phyloP scores from a whole-genome alignment of 2,888 invertebrate genomes.

The Galerucella nymphaeae region DNA sequence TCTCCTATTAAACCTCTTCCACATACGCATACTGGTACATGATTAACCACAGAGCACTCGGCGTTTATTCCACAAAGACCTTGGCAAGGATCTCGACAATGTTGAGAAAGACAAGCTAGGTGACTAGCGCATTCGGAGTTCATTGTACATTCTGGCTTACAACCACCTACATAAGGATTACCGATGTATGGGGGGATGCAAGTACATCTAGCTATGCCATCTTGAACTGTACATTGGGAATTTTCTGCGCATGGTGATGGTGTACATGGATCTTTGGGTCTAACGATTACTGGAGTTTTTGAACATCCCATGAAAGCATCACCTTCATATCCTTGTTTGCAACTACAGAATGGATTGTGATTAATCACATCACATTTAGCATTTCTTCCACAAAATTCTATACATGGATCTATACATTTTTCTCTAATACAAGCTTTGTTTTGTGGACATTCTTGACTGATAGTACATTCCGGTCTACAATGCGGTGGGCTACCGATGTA shows the following conservation, averaged over 20 bases:
- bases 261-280: conserved; percentile 73
- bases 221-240: conserved; percentile 78
- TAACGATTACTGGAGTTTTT: conserved; percentile 60
- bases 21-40: conserved; percentile 86
- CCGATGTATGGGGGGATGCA: conserved; percentile 91
- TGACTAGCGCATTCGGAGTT: conserved; percentile 84
- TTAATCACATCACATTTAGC: conserved; percentile 83
- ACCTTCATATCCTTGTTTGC: conserved; percentile 80
- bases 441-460: conserved; percentile 83
- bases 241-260: conserved; percentile 88
- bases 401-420: conserved; percentile 86
- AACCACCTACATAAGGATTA: conserved; percentile 86
- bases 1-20: conserved; percentile 81
- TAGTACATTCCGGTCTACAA: conserved; percentile 85
- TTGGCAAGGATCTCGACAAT: conserved; percentile 87
- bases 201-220: conserved; percentile 79
- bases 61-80: conserved; percentile 87
- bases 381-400: conserved; percentile 80
- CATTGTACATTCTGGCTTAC: conserved; percentile 85
- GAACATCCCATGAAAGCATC: conserved; percentile 87
- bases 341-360: conserved; percentile 85
- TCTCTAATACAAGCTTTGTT: conserved; percentile 84
- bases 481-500: conserved; percentile 85
- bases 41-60: conserved; percentile 84
- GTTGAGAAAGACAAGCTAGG: conserved; percentile 83